Conservation (phyloP, 2,113 vertebrate genomes). For the Ascaphus truei region DNA sequence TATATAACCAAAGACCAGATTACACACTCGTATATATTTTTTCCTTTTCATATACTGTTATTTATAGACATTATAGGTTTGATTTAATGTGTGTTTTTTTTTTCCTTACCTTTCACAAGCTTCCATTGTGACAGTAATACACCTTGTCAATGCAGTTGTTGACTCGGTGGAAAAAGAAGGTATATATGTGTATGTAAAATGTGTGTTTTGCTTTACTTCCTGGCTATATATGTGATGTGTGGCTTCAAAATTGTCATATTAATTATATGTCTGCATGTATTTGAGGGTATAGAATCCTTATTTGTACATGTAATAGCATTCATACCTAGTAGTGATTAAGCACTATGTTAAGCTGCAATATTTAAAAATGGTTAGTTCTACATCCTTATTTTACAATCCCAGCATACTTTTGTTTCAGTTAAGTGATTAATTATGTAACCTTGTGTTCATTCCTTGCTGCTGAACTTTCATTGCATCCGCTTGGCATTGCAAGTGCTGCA, state of each 20-base stretch:
- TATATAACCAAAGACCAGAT: too few species aligned
- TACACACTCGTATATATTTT: too few species aligned
- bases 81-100: conserved; percentile 72
- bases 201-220: background rate
- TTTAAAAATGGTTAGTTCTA: too few species aligned
- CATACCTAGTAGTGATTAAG: background rate
- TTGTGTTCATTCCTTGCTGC: background rate
- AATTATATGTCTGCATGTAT: conserved; percentile 14
- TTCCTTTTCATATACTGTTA: too few species aligned
- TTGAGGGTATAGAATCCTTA: background rate
- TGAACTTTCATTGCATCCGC: conserved; percentile 9
- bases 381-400: background rate
- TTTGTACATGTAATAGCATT: conserved; percentile 17
- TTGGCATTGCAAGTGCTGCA: background rate
- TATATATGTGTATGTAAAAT: conserved; percentile 58
- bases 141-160: conserved; percentile 91
- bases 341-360: too few species aligned
- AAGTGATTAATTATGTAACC: background rate
- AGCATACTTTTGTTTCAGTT: background rate
- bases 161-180: conserved; percentile 90
- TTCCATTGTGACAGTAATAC: conserved; percentile 97
- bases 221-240: background rate
- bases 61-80: conserved; percentile 64
- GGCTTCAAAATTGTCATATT: too few species aligned
- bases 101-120: conserved; percentile 81